phyloP scores from a whole-genome alignment of 2,113 vertebrate genomes.

The Vidua macroura region DNA sequence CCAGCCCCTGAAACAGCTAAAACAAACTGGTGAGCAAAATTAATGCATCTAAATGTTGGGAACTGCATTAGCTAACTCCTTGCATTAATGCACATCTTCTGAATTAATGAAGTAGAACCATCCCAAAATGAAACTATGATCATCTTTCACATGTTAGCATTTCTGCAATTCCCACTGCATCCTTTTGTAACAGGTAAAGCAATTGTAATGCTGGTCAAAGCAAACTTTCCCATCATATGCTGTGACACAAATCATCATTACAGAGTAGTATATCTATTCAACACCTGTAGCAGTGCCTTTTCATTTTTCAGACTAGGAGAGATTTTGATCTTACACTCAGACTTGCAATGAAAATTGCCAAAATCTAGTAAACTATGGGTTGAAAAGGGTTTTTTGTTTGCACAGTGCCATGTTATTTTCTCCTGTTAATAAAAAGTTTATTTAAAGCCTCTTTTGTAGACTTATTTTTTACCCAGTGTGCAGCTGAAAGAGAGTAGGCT shows the following conservation, averaged over 20 bases:
- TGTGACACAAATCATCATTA: neutral
- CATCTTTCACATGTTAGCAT: neutral
- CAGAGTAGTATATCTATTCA: neutral
- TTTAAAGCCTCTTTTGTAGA: neutral
- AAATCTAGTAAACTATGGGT: neutral
- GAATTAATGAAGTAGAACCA: neutral
- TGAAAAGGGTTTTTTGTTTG: neutral
- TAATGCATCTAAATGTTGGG: neutral
- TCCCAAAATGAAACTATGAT: accelerated
- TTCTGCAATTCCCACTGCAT: neutral
- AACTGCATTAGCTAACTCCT: neutral
- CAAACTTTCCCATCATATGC: neutral
- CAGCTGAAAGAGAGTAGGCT: neutral
- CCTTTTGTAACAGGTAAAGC: neutral
- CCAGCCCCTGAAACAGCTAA: neutral
- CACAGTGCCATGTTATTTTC: neutral
- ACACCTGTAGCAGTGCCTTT: neutral
- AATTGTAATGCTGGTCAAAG: neutral
- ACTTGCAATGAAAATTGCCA: neutral
- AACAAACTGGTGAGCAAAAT: neutral
- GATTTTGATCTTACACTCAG: neutral
- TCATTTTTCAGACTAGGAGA: neutral
- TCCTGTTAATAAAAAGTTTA: neutral
- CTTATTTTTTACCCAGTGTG: neutral
- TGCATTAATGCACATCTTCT: neutral